A percentile compares a stretch with the other conserved stretches of the same genome.
These are phyloP conservation scores for Aphelinus certus DNA, from an alignment of 1,140 invertebrate genomes.

Conservation along the genomic window DNA sequence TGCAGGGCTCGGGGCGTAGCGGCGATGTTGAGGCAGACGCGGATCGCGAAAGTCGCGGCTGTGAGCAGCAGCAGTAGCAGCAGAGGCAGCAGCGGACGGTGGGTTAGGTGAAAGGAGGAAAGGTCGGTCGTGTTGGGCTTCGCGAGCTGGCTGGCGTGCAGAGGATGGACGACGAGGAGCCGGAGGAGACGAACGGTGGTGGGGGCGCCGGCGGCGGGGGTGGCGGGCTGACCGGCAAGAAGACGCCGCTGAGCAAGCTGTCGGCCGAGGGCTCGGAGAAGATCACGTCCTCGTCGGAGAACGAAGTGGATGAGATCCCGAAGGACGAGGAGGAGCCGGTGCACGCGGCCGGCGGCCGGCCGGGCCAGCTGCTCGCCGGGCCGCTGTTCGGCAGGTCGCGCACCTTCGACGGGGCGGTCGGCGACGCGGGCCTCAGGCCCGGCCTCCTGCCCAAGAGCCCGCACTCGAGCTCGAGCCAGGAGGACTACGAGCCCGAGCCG, in stretches of 20 bases:
- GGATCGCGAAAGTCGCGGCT: neutral
- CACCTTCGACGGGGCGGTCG: neutral
- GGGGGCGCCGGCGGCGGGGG: slow-evolving; percentile 35
- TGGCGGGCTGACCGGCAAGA: slow-evolving; percentile 13
- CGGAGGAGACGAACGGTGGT: slow-evolving; percentile 49
- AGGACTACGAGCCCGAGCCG: slow-evolving; percentile 71
- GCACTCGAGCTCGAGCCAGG: slow-evolving; percentile 76
- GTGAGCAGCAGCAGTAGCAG: neutral
- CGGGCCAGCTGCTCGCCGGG: neutral
- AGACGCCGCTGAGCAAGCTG: slow-evolving; percentile 4
- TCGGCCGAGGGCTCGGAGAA: slow-evolving; percentile 59
- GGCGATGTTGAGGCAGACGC: slow-evolving; percentile 1
- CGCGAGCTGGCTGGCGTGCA: neutral
- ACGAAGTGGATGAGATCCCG: slow-evolving; percentile 58
- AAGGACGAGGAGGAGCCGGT: slow-evolving; percentile 47
- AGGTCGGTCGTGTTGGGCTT: neutral
- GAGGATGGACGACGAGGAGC: slow-evolving; percentile 59
- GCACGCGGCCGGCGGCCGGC: slow-evolving; percentile 15
- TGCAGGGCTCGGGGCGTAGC: neutral
- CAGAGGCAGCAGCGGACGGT: neutral
- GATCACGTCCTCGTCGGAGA: slow-evolving; percentile 57
- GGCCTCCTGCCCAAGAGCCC: slow-evolving; percentile 71
- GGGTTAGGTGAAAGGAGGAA: slow-evolving; percentile 22
- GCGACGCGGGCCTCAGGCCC: slow-evolving; percentile 51
- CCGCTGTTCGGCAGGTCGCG: neutral